These are phyloP conservation scores for Drosophila gaucha DNA, from an alignment of 2,888 invertebrate genomes.

Conservation along the genomic window DNA sequence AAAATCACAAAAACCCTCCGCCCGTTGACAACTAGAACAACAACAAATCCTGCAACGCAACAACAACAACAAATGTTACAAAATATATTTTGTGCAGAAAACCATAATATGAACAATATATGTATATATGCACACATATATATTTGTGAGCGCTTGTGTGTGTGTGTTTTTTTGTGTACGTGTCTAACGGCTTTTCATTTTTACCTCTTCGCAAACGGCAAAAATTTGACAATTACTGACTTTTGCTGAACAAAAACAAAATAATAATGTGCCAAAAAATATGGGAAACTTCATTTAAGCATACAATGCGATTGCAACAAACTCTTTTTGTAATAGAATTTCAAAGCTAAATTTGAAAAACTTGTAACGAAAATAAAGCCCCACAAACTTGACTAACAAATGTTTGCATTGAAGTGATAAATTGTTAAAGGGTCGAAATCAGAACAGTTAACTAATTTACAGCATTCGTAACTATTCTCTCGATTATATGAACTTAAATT, in stretches of 20 bases:
- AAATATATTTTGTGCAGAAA: slow-evolving; percentile 67
- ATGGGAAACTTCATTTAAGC: slow-evolving; percentile 30
- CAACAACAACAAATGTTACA: slow-evolving; percentile 56
- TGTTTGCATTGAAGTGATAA: neutral
- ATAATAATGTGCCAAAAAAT: slow-evolving; percentile 21
- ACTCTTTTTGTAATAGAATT: slow-evolving; percentile 15
- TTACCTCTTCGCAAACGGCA: slow-evolving; percentile 37
- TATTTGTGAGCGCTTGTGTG: slow-evolving; percentile 11
- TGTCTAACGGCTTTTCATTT: slow-evolving; percentile 27
- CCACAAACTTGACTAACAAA: neutral
- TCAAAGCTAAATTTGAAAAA: slow-evolving; percentile 4
- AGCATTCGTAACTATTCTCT: too few species aligned
- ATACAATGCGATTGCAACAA: slow-evolving; percentile 9
- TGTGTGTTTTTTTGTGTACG: slow-evolving; percentile 12
- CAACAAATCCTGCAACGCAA: slow-evolving; percentile 27
- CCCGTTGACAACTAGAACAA: slow-evolving; percentile 24
- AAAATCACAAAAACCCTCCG: slow-evolving; percentile 70
- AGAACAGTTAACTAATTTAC: too few species aligned
- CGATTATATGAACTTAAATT: too few species aligned
- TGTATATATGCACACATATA: slow-evolving; percentile 12
- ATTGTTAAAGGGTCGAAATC: neutral
- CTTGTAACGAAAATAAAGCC: too few species aligned
- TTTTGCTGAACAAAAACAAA: slow-evolving; percentile 5
- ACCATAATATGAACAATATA: slow-evolving; percentile 50
- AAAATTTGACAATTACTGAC: slow-evolving; percentile 30